Percentiles rank a stretch among this genome's conserved stretches.
These are phyloP conservation scores for Ondatra zibethicus DNA, from an alignment of 2,113 vertebrate species.

Conservation along the genomic window DNA sequence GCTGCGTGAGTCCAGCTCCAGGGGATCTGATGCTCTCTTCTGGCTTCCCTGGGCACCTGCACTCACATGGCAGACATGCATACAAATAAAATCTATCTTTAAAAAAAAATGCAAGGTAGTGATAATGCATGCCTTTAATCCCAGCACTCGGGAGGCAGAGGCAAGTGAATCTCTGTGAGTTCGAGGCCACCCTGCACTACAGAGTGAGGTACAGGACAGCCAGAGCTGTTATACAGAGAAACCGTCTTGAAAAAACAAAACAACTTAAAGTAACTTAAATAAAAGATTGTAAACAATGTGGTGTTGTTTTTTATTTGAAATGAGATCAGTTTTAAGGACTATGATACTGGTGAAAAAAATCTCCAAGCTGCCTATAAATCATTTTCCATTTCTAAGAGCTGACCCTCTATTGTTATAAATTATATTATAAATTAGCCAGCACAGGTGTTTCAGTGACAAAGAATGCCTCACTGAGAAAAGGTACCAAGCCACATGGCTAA, in stretches of 20 bases:
- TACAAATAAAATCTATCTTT: not conserved
- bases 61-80: not conserved
- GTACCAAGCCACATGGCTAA: too few relatives aligned
- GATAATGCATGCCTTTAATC: not conserved
- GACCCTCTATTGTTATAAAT: not conserved
- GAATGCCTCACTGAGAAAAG: not conserved
- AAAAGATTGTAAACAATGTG: not conserved
- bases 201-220: not conserved
- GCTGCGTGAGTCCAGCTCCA: not conserved
- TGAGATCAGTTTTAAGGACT: not conserved
- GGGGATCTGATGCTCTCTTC: not conserved
- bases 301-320: not conserved
- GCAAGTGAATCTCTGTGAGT: not conserved
- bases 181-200: not conserved
- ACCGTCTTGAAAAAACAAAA: not conserved
- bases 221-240: not conserved
- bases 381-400: not conserved
- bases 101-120: not conserved
- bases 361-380: not conserved
- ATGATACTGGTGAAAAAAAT: not conserved
- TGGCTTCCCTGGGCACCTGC: not conserved
- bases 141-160: not conserved
- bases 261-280: not conserved
- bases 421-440: not conserved
- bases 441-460: not conserved